Conservation (phyloP, 2,888 invertebrate genomes). For the Euzophera pinguis region DNA sequence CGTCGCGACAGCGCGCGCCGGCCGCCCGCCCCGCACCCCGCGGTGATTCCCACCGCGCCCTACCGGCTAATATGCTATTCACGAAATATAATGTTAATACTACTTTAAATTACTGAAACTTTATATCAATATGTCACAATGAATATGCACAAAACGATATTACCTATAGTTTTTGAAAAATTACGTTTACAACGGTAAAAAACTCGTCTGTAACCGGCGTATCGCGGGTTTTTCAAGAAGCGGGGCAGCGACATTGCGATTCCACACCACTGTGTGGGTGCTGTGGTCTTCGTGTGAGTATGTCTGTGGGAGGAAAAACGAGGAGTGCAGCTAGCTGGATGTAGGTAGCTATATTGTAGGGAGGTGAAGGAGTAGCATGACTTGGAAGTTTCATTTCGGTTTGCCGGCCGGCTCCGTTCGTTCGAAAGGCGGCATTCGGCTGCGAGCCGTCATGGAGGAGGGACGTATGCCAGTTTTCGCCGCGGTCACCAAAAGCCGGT, state of each 20-base stretch:
- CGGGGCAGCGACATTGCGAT: conserved; percentile 56
- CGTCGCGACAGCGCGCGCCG: conserved; percentile 41
- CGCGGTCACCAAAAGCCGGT: conserved; percentile 51
- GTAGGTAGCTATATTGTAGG: conserved; percentile 14
- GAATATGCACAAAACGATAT: conserved; percentile 16
- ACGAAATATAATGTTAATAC: conserved; percentile 70
- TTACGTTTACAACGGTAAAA: neutral
- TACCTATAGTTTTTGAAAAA: neutral
- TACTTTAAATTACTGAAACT: conserved; percentile 29
- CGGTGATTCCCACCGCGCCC: conserved; percentile 29
- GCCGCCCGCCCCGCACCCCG: conserved; percentile 33
- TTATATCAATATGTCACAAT: conserved; percentile 14
- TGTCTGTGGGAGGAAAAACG: conserved; percentile 55
- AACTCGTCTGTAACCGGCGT: conserved; percentile 28
- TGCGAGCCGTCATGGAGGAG: conserved; percentile 35
- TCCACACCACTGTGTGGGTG: conserved; percentile 34
- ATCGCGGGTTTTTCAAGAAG: conserved; percentile 45
- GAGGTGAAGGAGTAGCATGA: conserved; percentile 1
- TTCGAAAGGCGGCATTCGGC: conserved; percentile 32
- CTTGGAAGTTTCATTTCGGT: conserved; percentile 28
- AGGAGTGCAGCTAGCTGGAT: conserved; percentile 35
- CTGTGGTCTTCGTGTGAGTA: conserved; percentile 48
- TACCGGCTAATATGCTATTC: conserved; percentile 63
- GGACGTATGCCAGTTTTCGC: conserved; percentile 44
- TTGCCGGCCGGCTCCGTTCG: neutral